Percentiles rank a stretch among this genome's conserved stretches.
These are phyloP conservation scores for Selene dorsalis DNA, from an alignment of 2,797 vertebrate species.

Conservation along the genomic window DNA sequence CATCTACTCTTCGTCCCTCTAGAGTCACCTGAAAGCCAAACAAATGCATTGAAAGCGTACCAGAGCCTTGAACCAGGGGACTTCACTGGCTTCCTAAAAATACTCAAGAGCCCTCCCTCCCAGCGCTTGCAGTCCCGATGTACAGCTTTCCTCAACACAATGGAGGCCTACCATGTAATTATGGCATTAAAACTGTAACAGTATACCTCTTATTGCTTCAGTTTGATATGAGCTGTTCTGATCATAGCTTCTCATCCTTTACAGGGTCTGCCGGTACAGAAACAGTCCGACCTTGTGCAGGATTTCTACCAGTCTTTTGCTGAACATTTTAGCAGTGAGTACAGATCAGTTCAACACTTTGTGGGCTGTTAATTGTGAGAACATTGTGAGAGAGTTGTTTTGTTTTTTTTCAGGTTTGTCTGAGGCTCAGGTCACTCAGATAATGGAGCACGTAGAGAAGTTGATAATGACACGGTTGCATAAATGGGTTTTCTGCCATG, in stretches of 20 bases:
- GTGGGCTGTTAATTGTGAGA: background rate
- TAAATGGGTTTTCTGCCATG: conserved; percentile 87
- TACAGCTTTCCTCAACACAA: conserved; percentile 84
- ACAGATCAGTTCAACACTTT: conserved; percentile 5
- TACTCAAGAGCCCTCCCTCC: conserved; percentile 79
- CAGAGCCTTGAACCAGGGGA: conserved; percentile 83
- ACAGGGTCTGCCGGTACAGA: conserved; percentile 82
- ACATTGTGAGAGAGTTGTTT: background rate
- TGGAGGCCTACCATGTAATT: conserved; percentile 86
- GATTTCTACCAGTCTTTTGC: conserved; percentile 86
- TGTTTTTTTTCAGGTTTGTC: conserved; percentile 75
- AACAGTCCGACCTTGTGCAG: conserved; percentile 86
- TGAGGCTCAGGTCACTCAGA: conserved; percentile 78
- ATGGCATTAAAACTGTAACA: background rate
- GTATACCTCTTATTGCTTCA: background rate
- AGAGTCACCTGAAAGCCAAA: conserved; percentile 75
- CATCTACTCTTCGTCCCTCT: background rate
- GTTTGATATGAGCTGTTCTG: conserved; percentile 2
- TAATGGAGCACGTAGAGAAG: conserved; percentile 88
- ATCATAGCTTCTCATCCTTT: conserved; percentile 28
- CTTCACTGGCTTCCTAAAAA: conserved; percentile 86
- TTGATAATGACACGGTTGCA: conserved; percentile 87
- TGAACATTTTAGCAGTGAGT: conserved; percentile 82
- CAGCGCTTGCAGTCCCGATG: conserved; percentile 84
- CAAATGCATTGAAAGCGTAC: conserved; percentile 74